These are phyloP conservation scores for Sphinx pinastri DNA, from an alignment of 2,888 invertebrate species.

Conservation along the genomic window DNA sequence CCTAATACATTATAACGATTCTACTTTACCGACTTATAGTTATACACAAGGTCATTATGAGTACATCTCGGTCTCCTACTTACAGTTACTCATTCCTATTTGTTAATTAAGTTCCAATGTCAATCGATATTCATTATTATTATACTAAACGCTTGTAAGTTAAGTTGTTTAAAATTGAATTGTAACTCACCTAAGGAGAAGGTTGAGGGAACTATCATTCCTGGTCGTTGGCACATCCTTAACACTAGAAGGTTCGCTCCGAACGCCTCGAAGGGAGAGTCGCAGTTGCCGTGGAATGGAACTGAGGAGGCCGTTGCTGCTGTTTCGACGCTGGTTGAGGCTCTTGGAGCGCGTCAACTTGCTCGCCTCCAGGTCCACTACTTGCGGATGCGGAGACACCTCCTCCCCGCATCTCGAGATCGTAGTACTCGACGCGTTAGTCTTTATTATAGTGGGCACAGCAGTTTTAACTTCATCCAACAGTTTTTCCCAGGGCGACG, in stretches of 20 bases:
- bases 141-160: not conserved
- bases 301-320: conserved; percentile 81
- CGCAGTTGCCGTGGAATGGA: conserved; percentile 81
- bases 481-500: conserved; percentile 79
- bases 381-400: conserved; percentile 60
- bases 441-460: conserved; percentile 78
- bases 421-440: conserved; percentile 73
- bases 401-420: conserved; percentile 64
- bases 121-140: not conserved
- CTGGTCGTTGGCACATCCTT: conserved; percentile 78
- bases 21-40: conserved; percentile 18
- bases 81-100: not conserved
- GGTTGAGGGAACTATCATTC: conserved; percentile 79
- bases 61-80: not conserved
- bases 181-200: conserved; percentile 76
- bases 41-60: not conserved
- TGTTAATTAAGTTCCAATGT: not conserved
- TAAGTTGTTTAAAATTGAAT: conserved; percentile 21
- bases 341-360: conserved; percentile 78
- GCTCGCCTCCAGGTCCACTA: conserved; percentile 67
- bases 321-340: conserved; percentile 76
- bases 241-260: conserved; percentile 79
- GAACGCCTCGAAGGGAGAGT: conserved; percentile 78
- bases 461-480: conserved; percentile 73
- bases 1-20: conserved; percentile 39